Evolutionary conservation across 2,888 invertebrate genomes (phyloP), one percentile per base, ranked within the genome.

Genomic region (Bombylius major): DNA sequence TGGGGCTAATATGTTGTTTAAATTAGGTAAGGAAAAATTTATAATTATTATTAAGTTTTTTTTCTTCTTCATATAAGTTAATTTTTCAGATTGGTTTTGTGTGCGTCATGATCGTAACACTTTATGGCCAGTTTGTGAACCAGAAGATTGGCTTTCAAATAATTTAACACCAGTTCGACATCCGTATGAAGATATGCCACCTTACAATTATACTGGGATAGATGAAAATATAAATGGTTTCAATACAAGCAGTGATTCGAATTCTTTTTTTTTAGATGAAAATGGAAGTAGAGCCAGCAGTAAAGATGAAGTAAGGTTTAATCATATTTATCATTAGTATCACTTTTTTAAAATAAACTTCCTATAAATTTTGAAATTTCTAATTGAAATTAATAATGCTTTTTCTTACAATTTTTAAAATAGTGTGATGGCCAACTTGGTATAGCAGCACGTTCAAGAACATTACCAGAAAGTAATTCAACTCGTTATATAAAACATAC

Each of bases 1-100:
- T 56, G 96, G 96, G 5, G 90, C 90, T 3, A 87, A 90, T 68
- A 73, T 83, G 53, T 77, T 96, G 5, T 78, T 82, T 50, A 82
- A 87, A 70, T 75, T 83, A 64, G 86, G 86, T 79, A 76, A 45
- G 2, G 14, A 14, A 14, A 45, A 14, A 45, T n/a, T 14, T 14
- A 14, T 11, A 45, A 11, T 14, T 14, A 45, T 45, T 9, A 13
- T 9, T 44, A 44, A 44, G 11, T 44, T 4, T 6, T 42, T 42
- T 42, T 42, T 5, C 5, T 42, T 42, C 11, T 42, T 9, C 1
- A 39, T 3, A 39, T 7, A 39, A 39, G 4, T 39, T 42, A 47
- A 23, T 42, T 47, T 47, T 58, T 34, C 44, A 73, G 87, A 86
- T 64, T 88, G 87, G 87, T 72, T 84, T 56, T 83, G 86, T 65